Base-by-base conservation (phyloP, 2,888 invertebrate genomes). In the Invenusta paracnida region DNA sequence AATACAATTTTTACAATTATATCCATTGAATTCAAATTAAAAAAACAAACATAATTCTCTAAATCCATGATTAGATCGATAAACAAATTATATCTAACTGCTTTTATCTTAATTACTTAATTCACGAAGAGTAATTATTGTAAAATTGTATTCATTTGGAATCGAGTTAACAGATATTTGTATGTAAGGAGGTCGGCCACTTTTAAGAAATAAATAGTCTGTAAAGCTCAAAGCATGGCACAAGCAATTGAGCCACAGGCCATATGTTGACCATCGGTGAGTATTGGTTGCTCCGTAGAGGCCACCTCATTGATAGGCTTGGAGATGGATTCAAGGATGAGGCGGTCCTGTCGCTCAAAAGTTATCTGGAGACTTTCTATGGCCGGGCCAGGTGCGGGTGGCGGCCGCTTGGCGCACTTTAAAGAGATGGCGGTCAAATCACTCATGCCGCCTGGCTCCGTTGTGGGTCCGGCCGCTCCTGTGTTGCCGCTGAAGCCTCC, bases 281-380 rank as follows among this genome's bases (percentile, higher is more conserved):
- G 73, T 13, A 73, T 73, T 23, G 73, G 73, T 23, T 73, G 73
- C 73, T 73, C 73, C 73, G 23, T n/a, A 5, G 73, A 25, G 73
- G 73, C 27, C 11, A 73, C 73, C 17, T 73, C 73, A n/a, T 5
- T 5, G 25, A 23, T 25, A 2, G 73, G 17, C 27, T 73, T 73
- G 27, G 17, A 13, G 73, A 73, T 23, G 11, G 73, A 73, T 25
- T 73, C 73, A 5, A 73, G 17, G 17, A 73, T 5, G 17, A 73
- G 73, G 17, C 73, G 73, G 73, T 73, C 73, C 73, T 73, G 73
- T 23, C 73, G 73, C 73, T 73, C 73, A 23, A 73, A 73, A n/a
- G 73, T 73, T 23, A 73, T 23, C 73, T 73, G 73, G 27, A 73
- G 73, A 23, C 73, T 73, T 73, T 73, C 73, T 2, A 23, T 73